Percentiles rank a stretch among this genome's conserved stretches.
Conservation (phyloP, 2,797 vertebrate genomes). For the Eulemur mongoz region DNA sequence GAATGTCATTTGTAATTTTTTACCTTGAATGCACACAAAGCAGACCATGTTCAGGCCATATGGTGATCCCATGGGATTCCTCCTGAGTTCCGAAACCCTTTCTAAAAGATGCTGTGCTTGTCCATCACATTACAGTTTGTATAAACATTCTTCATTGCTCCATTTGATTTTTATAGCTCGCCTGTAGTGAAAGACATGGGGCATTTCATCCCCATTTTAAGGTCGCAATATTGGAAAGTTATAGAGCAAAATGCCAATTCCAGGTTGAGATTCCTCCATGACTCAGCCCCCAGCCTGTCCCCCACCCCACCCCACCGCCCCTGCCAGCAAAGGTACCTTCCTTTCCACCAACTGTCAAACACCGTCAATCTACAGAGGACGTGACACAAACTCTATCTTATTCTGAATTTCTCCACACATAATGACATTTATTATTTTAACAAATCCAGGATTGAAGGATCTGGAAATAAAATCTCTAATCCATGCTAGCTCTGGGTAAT, state of each 20-base stretch:
- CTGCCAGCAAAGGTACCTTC: not conserved
- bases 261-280: no score
- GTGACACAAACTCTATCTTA: not conserved
- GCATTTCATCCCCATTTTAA: not conserved
- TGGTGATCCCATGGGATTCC: not conserved
- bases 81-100: not conserved
- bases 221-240: not conserved
- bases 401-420: not conserved
- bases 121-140: not conserved
- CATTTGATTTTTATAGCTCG: not conserved
- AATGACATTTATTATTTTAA: not conserved
- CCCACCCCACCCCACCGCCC: rapidly evolving
- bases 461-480: not conserved
- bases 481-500: not conserved
- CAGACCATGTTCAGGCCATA: not conserved
- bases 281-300: not conserved
- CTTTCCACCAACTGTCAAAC: no score
- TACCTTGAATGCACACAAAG: not conserved
- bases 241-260: not conserved
- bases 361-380: not conserved
- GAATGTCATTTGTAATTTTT: not conserved
- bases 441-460: not conserved
- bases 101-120: not conserved
- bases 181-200: not conserved
- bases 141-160: not conserved